phyloP scores from a whole-genome alignment of 2,797 vertebrate genomes.

The Coregonus sp. region DNA sequence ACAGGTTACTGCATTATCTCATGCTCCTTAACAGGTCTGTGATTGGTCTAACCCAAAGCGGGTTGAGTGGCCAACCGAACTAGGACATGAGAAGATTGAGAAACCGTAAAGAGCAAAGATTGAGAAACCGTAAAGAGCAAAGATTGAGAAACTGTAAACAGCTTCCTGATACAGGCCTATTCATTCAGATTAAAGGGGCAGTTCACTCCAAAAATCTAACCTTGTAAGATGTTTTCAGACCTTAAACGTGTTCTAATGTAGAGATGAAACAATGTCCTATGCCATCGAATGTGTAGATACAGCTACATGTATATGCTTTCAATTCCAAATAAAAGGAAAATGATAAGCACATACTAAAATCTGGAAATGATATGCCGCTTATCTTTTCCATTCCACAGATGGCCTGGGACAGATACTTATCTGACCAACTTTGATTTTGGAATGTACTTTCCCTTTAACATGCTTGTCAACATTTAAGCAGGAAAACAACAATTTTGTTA shows the following conservation, averaged over 20 bases:
- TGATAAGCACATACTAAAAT: too few relatives aligned
- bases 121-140: background rate
- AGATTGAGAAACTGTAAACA: background rate
- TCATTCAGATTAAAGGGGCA: background rate
- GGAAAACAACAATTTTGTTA: background rate
- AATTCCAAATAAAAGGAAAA: too few relatives aligned
- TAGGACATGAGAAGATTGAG: background rate
- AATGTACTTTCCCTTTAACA: too few relatives aligned
- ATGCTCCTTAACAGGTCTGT: background rate
- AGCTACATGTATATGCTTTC: too few relatives aligned
- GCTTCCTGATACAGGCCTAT: background rate
- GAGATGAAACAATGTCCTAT: too few relatives aligned
- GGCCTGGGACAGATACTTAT: too few relatives aligned
- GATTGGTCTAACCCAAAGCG: background rate
- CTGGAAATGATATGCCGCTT: too few relatives aligned
- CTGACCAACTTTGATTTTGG: too few relatives aligned
- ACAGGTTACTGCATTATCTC: background rate
- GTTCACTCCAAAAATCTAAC: background rate
- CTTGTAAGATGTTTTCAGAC: constrained; percentile 12
- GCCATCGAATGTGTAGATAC: too few relatives aligned
- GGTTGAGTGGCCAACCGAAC: background rate
- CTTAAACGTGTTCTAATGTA: constrained; percentile 16
- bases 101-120: background rate
- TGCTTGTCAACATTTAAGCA: too few relatives aligned
- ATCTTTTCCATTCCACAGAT: too few relatives aligned